Conservation (phyloP, 2,797 vertebrate species). For the Xenopus petersii region DNA sequence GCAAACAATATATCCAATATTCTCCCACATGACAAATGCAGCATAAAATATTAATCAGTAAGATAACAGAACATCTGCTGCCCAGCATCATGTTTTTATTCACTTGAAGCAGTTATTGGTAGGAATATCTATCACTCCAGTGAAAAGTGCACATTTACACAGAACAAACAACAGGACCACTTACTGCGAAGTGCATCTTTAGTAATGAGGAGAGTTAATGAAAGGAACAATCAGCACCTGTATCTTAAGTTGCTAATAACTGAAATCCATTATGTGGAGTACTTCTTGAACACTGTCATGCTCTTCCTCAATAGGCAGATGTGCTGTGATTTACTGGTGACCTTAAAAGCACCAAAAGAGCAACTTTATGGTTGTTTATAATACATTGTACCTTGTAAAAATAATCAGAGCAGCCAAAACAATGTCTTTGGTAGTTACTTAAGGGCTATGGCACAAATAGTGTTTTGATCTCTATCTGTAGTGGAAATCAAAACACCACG, state of each 20-base stretch:
- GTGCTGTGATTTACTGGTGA: conserved; percentile 20
- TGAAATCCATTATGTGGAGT: conserved; percentile 31
- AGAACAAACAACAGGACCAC: neutral
- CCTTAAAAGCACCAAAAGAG: conserved; percentile 28
- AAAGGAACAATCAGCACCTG: conserved; percentile 33
- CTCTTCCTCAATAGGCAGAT: conserved; percentile 26
- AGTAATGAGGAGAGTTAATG: conserved; percentile 14
- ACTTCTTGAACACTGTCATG: conserved; percentile 34
- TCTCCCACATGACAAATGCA: too few species aligned
- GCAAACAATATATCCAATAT: too few species aligned
- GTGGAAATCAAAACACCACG: too few species aligned
- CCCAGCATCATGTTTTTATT: conserved; percentile 3
- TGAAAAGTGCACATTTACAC: conserved; percentile 4
- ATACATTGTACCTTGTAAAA: too few species aligned
- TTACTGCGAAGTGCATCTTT: neutral
- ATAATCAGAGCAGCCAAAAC: too few species aligned
- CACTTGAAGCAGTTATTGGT: conserved; percentile 1
- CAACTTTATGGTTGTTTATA: neutral
- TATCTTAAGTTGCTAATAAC: conserved; percentile 28
- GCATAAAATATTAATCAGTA: conserved; percentile 44
- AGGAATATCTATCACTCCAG: conserved; percentile 19
- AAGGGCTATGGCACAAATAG: too few species aligned
- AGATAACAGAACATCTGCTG: conserved; percentile 39
- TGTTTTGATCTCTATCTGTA: too few species aligned
- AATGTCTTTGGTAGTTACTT: too few species aligned